These are phyloP conservation scores for Phylloscopus whistleri DNA, from an alignment of 2,113 vertebrate genomes.

Conservation along the genomic window DNA sequence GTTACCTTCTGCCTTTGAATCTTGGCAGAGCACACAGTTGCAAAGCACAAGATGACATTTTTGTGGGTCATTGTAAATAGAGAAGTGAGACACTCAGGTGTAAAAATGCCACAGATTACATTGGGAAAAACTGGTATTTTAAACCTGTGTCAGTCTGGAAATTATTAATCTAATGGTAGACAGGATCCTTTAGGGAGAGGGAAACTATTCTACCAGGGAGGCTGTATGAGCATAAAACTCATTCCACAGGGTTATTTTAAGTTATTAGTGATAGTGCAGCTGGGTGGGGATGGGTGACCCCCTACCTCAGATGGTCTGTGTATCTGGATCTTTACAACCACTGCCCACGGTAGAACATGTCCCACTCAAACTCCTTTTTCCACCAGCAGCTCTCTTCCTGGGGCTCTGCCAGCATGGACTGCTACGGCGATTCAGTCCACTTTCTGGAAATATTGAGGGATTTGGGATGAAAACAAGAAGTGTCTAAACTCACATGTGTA, in stretches of 20 bases:
- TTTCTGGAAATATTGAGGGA: neutral
- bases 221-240: neutral
- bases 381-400: fast-evolving
- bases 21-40: neutral
- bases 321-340: neutral
- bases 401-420: neutral
- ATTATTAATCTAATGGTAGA: neutral
- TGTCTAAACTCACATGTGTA: neutral
- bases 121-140: neutral
- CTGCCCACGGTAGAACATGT: fast-evolving
- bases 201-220: neutral
- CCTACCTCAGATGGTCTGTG: fast-evolving
- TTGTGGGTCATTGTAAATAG: neutral
- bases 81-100: neutral
- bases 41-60: neutral
- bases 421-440: neutral
- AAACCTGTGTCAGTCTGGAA: neutral
- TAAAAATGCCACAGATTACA: neutral
- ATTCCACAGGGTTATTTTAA: neutral
- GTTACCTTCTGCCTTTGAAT: neutral
- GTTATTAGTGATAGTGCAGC: neutral
- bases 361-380: fast-evolving
- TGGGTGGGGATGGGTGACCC: neutral
- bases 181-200: neutral
- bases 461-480: neutral